Evolutionary conservation across 1,140 invertebrate species (phyloP).

Genomic region (Pogonognathellus flavescens): DNA sequence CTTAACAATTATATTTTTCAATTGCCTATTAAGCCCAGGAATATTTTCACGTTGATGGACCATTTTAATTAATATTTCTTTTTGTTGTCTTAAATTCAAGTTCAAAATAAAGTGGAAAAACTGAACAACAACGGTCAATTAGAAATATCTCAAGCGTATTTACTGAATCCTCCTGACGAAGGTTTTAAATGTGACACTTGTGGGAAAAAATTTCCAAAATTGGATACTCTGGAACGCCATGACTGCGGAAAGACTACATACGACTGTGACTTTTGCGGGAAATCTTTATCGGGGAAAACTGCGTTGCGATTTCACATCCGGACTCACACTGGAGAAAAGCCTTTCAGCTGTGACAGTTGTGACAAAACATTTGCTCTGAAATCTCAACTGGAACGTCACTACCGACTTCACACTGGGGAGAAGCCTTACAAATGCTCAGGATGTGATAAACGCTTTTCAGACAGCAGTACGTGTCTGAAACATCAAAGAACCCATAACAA

Average conservation of each 20-base stretch:
- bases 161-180: not conserved
- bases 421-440: not conserved
- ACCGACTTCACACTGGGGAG: conserved; percentile 1
- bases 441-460: not conserved
- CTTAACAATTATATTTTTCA: too few species aligned
- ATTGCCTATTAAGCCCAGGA: too few species aligned
- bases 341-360: not conserved
- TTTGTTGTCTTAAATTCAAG: not conserved
- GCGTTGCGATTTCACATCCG: not conserved
- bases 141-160: not conserved
- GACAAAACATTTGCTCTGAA: not conserved
- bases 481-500: not conserved
- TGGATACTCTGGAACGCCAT: conserved; percentile 6
- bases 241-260: conserved; percentile 12
- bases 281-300: conserved; percentile 3
- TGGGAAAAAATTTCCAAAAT: not conserved
- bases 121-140: not conserved
- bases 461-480: not conserved
- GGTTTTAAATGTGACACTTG: not conserved
- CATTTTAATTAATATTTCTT: too few species aligned
- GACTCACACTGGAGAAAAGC: conserved; percentile 22
- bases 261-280: not conserved
- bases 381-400: not conserved
- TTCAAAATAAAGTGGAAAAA: not conserved
- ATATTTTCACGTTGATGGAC: too few species aligned